Conservation (phyloP, 2,113 vertebrate genomes). For the Amphilophus citrinellus region DNA sequence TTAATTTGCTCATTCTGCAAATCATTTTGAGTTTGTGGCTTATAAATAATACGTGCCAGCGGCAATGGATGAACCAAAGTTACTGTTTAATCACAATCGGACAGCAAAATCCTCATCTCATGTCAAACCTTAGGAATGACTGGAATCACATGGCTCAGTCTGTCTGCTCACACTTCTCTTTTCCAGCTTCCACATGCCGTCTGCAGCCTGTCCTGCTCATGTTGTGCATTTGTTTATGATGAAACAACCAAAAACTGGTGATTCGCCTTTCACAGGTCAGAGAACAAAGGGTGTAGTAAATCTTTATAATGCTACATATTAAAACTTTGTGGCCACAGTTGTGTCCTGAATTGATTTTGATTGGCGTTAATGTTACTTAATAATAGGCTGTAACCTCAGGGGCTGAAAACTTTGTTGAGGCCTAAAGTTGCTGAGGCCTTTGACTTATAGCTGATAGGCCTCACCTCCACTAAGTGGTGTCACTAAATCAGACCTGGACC, state of each 20-base stretch:
- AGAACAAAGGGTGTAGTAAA: neutral
- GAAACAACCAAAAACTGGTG: neutral
- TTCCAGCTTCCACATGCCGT: neutral
- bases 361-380: neutral
- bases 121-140: neutral
- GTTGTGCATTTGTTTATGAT: neutral
- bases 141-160: neutral
- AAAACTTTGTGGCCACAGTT: neutral
- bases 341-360: neutral
- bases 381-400: neutral
- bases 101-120: neutral
- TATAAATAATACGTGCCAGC: neutral
- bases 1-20: neutral
- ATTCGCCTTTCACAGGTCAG: neutral
- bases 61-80: neutral
- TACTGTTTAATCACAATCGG: neutral
- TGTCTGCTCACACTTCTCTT: constrained; percentile 31
- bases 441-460: neutral
- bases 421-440: neutral
- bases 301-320: neutral
- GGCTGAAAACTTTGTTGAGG: neutral
- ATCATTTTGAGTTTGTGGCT: neutral
- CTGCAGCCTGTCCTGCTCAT: neutral
- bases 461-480: neutral
- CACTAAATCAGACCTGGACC: neutral